A percentile compares a stretch with the other conserved stretches of the same genome.
Conservation (phyloP, 2,888 invertebrate species). For the Netelia fuscicornis region DNA sequence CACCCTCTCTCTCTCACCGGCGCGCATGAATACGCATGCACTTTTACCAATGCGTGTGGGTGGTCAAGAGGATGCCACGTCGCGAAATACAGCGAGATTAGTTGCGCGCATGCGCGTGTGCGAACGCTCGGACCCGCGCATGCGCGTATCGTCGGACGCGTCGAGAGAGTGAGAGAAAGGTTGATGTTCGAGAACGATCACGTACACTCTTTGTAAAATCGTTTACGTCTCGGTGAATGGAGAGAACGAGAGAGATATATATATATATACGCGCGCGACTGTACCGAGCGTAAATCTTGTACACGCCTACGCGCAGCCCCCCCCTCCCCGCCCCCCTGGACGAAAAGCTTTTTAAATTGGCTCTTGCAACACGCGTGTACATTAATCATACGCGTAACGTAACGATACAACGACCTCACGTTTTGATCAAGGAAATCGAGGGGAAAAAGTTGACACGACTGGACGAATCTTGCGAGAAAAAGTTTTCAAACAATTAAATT, state of each 20-base stretch:
- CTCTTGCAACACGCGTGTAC: slow-evolving; percentile 34
- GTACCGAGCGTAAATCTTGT: slow-evolving; percentile 17
- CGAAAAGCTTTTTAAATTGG: slow-evolving; percentile 43
- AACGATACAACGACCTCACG: not conserved
- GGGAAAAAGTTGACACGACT: too few species aligned
- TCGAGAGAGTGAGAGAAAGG: slow-evolving; percentile 7
- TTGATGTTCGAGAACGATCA: slow-evolving; percentile 39
- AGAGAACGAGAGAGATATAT: not conserved
- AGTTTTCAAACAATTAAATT: too few species aligned
- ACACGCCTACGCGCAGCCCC: slow-evolving; percentile 29
- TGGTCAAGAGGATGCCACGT: slow-evolving; percentile 57
- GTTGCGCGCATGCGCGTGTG: slow-evolving; percentile 22
- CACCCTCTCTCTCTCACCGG: not conserved
- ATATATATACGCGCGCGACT: not conserved
- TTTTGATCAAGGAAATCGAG: not conserved
- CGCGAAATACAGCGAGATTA: slow-evolving; percentile 36
- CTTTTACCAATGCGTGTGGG: slow-evolving; percentile 55
- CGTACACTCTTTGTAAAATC: not conserved
- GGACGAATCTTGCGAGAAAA: too few species aligned
- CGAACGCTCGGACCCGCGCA: slow-evolving; percentile 11
- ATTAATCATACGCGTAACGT: not conserved
- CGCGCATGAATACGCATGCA: slow-evolving; percentile 36
- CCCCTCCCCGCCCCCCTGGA: slow-evolving; percentile 10
- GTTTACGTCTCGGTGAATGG: not conserved
- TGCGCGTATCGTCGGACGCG: not conserved